A percentile compares a stretch with the other conserved stretches of the same genome.
Evolutionary conservation across 1,140 invertebrate genomes (phyloP).

Genomic region (Eupristina koningsbergeri): DNA sequence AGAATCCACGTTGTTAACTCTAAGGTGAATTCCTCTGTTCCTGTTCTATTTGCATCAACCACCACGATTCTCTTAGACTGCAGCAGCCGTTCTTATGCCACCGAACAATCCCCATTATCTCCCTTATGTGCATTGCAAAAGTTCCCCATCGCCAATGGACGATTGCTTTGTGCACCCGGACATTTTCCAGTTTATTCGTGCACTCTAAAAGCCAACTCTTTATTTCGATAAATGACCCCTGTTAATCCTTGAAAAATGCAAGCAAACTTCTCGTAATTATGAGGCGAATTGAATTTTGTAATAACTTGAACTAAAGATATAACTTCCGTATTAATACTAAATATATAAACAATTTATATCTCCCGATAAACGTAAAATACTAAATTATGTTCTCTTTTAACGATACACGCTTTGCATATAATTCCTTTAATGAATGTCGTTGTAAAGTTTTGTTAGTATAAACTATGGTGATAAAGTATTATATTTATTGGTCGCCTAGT

Average conservation of each 20-base stretch:
- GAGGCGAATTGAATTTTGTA: not conserved
- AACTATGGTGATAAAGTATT: not conserved
- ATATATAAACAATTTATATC: not conserved
- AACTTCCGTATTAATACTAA: not conserved
- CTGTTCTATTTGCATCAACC: slow-evolving; percentile 7
- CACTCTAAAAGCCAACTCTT: no score
- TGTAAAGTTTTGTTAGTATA: not conserved
- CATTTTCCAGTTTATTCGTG: not conserved
- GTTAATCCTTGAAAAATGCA: no score
- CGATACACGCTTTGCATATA: not conserved
- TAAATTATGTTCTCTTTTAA: not conserved
- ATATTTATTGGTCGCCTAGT: not conserved
- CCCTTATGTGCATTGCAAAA: not conserved
- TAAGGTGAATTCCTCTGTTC: slow-evolving; percentile 40
- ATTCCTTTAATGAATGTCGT: not conserved
- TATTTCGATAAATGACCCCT: no score
- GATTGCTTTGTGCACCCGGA: not conserved
- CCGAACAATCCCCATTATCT: not conserved
- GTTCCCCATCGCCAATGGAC: not conserved
- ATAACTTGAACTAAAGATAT: not conserved
- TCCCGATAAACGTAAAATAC: not conserved
- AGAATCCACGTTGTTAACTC: slow-evolving; percentile 23
- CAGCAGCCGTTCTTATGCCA: not conserved
- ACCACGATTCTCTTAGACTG: not conserved
- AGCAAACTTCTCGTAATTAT: no score